These are phyloP conservation scores for Leptonema lineaticorne DNA, from an alignment of 1,140 invertebrate genomes.

Conservation along the genomic window DNA sequence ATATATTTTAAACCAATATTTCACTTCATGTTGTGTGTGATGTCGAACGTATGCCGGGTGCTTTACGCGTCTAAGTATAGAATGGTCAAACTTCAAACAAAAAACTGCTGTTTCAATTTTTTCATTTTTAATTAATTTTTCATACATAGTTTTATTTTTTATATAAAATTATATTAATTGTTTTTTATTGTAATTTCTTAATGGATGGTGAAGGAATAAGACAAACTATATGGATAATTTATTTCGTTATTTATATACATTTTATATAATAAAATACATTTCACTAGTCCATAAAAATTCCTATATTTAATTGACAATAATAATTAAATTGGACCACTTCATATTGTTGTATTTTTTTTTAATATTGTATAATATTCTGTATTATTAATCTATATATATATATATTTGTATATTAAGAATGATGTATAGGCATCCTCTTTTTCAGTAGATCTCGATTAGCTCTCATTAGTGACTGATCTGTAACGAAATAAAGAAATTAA, in stretches of 20 bases:
- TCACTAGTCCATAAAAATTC: slow-evolving; percentile 10
- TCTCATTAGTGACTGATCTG: not conserved
- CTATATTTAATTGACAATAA: not conserved
- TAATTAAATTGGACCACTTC: not conserved
- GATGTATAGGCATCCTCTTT: slow-evolving; percentile 6
- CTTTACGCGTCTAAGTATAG: not conserved
- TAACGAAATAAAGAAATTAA: slow-evolving; percentile 1
- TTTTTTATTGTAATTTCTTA: not conserved
- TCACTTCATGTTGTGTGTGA: not conserved
- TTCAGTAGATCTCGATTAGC: not conserved
- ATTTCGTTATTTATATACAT: slow-evolving; percentile 23
- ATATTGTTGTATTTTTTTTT: too few species aligned
- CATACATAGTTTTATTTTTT: slow-evolving; percentile 21
- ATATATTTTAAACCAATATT: not conserved
- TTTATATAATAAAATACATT: slow-evolving; percentile 8
- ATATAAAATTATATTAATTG: not conserved
- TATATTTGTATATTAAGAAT: not conserved
- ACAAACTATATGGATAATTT: slow-evolving; percentile 31
- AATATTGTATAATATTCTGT: not conserved
- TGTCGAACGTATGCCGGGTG: not conserved
- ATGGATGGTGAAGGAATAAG: slow-evolving; percentile 28
- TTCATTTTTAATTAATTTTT: slow-evolving; percentile 16
- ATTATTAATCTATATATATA: not conserved
- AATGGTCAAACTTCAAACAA: not conserved
- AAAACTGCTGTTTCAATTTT: not conserved